Evolutionary conservation across 2,113 vertebrate species (phyloP), one percentile per base, ranked within the genome.

Genomic region (Melanotaenia duboulayi): DNA sequence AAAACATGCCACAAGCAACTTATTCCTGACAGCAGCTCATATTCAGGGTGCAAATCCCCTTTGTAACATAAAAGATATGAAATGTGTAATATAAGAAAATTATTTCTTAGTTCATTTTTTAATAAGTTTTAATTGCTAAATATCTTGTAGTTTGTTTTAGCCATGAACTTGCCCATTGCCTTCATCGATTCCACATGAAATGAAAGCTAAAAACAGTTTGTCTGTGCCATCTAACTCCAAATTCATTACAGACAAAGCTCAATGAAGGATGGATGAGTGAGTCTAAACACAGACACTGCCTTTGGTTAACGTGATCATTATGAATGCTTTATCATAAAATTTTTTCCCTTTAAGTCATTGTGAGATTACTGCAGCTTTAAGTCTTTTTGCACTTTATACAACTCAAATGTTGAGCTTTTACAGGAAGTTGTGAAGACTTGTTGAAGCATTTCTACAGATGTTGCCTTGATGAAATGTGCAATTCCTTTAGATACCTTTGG

Each of bases 381-480:
- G 60, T 81, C 52, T 69, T 46, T 61, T 76, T 73, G 90, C 90
- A 91, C 88, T 90, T 88, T 91, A 89, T 64, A 48, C 69, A 64
- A 82, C 25, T 73, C 49, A 71, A 66, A 71, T 39, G 16, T 62
- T 63, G n/a, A 76, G 57, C 69, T 71, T 37, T 63, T 62, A 65
- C 25, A 81, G 28, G 58, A 23, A 62, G 57, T 82, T 72, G 63
- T 81, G 69, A 83, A 69, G 69, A 50, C 70, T 72, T 62, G 24
- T 54, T 60, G n/a, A 46, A 73, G 48, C 54, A 66, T 84, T 76
- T 63, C 65, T 74, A 13, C 56, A 72, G 20, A 35, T 71, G 32
- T 51, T 22, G 24, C 69, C 16, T 20, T 68, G 11, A 55, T 28
- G 28, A 76, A 67, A 67, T 71, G 68, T 76, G 39, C 57, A 84